Conservation (phyloP, 2,797 vertebrate species). For the Triplophysa bombifrons region DNA sequence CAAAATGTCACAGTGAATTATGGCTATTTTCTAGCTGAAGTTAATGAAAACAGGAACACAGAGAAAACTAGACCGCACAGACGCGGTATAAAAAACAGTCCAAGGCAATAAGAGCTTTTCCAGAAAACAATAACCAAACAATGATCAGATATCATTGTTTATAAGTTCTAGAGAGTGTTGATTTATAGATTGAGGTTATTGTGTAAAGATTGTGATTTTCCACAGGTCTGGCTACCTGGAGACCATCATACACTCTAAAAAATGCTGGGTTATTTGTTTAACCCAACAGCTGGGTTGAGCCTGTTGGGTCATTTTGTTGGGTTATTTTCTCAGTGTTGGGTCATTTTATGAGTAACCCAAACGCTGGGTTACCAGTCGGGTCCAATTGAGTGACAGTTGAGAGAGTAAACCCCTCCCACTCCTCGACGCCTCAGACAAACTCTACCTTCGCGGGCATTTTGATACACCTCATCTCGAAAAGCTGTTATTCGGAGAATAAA, state of each 20-base stretch:
- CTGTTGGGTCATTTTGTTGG: too few species aligned
- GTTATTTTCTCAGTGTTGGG: too few species aligned
- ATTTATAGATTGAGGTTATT: slow-evolving; percentile 42
- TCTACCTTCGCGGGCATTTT: too few species aligned
- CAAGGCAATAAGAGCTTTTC: slow-evolving; percentile 50
- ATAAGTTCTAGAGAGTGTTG: slow-evolving; percentile 19
- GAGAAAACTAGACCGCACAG: slow-evolving; percentile 35
- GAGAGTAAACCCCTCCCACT: too few species aligned
- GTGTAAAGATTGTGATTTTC: slow-evolving; percentile 27
- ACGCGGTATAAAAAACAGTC: slow-evolving; percentile 33
- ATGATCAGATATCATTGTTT: slow-evolving; percentile 13
- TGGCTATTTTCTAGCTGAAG: slow-evolving; percentile 57
- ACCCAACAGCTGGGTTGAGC: too few species aligned
- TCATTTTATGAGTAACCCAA: too few species aligned
- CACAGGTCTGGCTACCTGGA: slow-evolving; percentile 7
- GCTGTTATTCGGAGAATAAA: too few species aligned
- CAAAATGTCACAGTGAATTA: slow-evolving; percentile 61
- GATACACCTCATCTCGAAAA: too few species aligned
- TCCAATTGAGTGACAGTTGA: too few species aligned
- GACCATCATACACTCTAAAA: not conserved
- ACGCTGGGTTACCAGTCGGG: too few species aligned
- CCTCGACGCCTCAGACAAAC: too few species aligned
- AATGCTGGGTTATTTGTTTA: too few species aligned
- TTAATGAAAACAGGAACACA: slow-evolving; percentile 56
- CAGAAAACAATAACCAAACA: slow-evolving; percentile 47